Conservation (phyloP, 2,113 vertebrate genomes). For the Crypturellus undulatus region DNA sequence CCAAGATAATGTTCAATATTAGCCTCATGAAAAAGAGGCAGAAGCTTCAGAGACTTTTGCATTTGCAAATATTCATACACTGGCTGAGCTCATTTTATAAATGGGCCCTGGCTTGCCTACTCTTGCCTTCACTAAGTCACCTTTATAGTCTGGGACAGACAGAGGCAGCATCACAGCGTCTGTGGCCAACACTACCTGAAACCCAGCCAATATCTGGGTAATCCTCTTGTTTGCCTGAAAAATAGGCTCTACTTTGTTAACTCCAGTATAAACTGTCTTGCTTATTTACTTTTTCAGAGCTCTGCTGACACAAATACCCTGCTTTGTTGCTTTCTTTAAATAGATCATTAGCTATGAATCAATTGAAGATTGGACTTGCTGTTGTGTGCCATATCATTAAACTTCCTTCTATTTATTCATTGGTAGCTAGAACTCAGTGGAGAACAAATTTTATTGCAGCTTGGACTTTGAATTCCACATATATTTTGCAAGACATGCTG, state of each 20-base stretch:
- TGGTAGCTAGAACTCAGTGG: background rate
- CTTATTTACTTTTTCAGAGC: background rate
- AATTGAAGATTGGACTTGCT: background rate
- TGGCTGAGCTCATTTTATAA: background rate
- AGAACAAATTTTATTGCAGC: background rate
- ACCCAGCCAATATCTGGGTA: background rate
- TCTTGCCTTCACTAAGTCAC: background rate
- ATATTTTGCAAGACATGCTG: conserved; percentile 6
- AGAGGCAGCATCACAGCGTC: background rate
- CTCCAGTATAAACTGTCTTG: background rate
- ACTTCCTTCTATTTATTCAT: background rate
- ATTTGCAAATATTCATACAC: background rate
- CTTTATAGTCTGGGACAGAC: background rate
- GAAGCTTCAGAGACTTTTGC: background rate
- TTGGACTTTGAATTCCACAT: conserved; percentile 32
- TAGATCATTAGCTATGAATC: background rate
- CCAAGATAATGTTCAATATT: background rate
- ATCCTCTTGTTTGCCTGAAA: background rate
- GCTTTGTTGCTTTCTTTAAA: background rate
- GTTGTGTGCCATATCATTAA: background rate
- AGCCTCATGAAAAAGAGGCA: background rate
- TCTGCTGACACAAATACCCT: background rate
- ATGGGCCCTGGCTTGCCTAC: background rate
- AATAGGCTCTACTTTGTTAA: background rate
- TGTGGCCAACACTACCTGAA: background rate